Evolutionary conservation across 2,113 vertebrate species (phyloP).

Genomic region (Caretta caretta): DNA sequence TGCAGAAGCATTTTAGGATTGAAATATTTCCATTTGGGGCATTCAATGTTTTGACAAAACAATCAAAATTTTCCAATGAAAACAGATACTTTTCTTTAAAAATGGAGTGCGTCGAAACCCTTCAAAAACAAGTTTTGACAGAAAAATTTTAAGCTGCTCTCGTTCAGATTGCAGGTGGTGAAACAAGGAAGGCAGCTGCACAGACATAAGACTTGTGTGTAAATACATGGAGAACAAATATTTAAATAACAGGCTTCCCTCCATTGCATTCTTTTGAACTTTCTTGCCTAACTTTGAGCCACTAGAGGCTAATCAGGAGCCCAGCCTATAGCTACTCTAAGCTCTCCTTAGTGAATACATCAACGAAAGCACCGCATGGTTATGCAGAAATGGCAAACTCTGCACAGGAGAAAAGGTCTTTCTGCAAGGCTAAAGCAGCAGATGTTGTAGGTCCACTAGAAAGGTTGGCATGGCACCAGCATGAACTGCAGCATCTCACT

Average conservation of each 20-base stretch:
- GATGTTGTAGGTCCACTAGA: background rate
- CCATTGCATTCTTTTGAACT: background rate
- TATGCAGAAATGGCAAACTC: background rate
- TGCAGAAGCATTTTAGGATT: background rate
- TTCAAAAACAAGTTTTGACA: background rate
- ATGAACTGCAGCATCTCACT: background rate
- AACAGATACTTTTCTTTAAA: background rate
- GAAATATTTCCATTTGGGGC: background rate
- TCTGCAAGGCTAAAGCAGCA: background rate
- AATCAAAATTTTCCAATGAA: background rate
- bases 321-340: background rate
- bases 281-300: background rate
- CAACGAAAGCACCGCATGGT: background rate
- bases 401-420: background rate
- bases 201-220: background rate
- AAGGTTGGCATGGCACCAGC: background rate
- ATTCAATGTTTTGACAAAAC: background rate
- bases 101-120: background rate
- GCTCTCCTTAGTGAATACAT: background rate
- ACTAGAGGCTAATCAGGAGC: background rate
- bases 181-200: background rate
- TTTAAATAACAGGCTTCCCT: background rate
- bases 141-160: background rate
- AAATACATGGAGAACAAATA: background rate
- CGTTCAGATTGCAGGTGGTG: background rate